Conservation (phyloP, 2,113 vertebrate species). For the Hippocampus comes region DNA sequence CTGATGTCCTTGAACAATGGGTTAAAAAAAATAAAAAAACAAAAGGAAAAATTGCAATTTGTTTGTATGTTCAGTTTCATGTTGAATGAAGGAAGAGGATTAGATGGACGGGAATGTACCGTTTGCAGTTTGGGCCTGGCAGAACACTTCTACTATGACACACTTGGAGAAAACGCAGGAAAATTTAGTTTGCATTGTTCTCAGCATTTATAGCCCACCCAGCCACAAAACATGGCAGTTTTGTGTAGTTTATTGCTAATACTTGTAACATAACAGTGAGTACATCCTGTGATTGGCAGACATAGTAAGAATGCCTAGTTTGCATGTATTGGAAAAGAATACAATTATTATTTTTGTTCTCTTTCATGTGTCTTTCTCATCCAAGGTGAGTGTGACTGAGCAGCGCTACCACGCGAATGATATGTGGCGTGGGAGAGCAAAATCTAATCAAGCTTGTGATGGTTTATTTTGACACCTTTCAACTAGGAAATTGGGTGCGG, state of each 20-base stretch:
- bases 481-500: constrained; percentile 6
- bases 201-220: not conserved
- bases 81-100: too few species aligned
- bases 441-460: not conserved
- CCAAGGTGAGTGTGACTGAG: not conserved
- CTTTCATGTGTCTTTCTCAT: not conserved
- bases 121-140: too few species aligned
- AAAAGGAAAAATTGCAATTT: too few species aligned
- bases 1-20: too few species aligned
- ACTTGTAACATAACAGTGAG: not conserved
- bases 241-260: not conserved
- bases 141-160: too few species aligned
- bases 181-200: not conserved
- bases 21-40: too few species aligned
- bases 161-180: not conserved
- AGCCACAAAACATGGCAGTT: not conserved
- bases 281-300: not conserved
- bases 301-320: not conserved
- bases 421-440: not conserved
- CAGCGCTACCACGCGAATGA: not conserved
- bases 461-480: not conserved
- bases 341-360: not conserved
- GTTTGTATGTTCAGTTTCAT: too few species aligned
- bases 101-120: too few species aligned
- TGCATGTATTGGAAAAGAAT: not conserved